Base-by-base conservation (phyloP, 2,113 vertebrate genomes). In the Paramormyrops kingsleyae region DNA sequence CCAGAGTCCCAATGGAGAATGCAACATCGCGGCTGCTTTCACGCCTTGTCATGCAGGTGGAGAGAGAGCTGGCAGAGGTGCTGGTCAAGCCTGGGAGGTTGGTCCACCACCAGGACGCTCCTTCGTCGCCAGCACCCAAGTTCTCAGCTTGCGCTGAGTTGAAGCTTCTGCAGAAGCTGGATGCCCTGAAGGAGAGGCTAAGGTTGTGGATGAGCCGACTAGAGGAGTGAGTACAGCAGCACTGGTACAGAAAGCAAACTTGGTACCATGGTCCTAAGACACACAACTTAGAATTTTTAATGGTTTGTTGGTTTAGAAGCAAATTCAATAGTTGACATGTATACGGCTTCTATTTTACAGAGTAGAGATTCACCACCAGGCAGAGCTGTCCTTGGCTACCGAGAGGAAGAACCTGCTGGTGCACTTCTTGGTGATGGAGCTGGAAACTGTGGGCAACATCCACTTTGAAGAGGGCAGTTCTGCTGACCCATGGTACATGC, bases 361-460 rank as follows among this genome's bases (percentile, higher is more conserved):
- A 93, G 94, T 96, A 91, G 96, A 95, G 92, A 89, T 89, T 42
- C 66, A 93, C 91, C 96, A 96, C 89, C 90, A 92, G 91, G 85
- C 10, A 19, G 94, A 97, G 90, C 90, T 96, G 87, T 92, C 91
- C 88, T 94, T 93, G 89, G 96, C 94, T 50, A 94, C 94, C 88
- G 92, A 92, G 83, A 95, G 89, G 74, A 96, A 94, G 89, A 91
- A 94, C 74, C 93, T 96, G 21, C 92, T 93, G 4, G 92, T 95
- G 50, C 94, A 95, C 6, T 97, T 97, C 92, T 94, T 98, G 87
- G 88, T 96, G 89, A 95, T 94, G 88, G 95, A 97, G 93, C 92
- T 98, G 49, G 95, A 99, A 94, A 96, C 95, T 50, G 95, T 97
- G 88, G 96, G 96, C 90, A 98, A 97, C 89, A 95, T 96, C 91